Percentiles rank a stretch among this genome's conserved stretches.
phyloP scores from a whole-genome alignment of 2,888 invertebrate species.

The Augiades crinisus region DNA sequence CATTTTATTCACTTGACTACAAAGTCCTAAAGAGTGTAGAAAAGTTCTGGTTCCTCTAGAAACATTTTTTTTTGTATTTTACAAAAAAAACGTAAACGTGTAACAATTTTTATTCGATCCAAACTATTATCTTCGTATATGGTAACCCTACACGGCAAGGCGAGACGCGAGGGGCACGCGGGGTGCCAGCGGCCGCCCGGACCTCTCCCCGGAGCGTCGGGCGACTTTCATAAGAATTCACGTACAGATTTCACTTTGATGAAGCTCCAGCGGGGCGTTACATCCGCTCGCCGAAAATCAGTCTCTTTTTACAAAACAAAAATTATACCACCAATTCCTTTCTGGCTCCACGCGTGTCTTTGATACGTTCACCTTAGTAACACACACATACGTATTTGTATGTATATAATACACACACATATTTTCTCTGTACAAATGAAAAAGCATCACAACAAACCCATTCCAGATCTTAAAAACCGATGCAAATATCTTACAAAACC shows the following conservation, averaged over 20 bases:
- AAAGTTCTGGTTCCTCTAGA: too few species aligned
- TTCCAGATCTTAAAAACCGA: background rate
- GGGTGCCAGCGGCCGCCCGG: constrained; percentile 28
- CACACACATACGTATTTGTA: background rate
- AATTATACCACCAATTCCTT: constrained; percentile 7
- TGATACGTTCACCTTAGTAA: background rate
- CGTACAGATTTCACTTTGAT: constrained; percentile 41
- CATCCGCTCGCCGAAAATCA: constrained; percentile 22
- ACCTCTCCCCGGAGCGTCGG: constrained; percentile 31
- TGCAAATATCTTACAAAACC: background rate
- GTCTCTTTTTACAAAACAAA: constrained; percentile 18
- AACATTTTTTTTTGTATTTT: too few species aligned
- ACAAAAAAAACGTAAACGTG: too few species aligned
- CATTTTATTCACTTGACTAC: too few species aligned
- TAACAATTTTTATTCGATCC: background rate
- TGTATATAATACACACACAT: too few species aligned
- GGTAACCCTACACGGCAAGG: constrained; percentile 13
- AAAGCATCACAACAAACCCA: background rate
- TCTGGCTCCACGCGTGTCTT: background rate
- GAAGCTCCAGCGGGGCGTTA: constrained; percentile 41
- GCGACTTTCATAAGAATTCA: constrained; percentile 52
- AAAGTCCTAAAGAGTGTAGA: too few species aligned
- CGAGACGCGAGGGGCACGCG: constrained; percentile 31
- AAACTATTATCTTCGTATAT: background rate
- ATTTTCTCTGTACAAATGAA: too few species aligned